Percentiles rank a stretch among this genome's conserved stretches.
phyloP scores from a whole-genome alignment of 2,797 vertebrate genomes.

The Eremophila alpestris region DNA sequence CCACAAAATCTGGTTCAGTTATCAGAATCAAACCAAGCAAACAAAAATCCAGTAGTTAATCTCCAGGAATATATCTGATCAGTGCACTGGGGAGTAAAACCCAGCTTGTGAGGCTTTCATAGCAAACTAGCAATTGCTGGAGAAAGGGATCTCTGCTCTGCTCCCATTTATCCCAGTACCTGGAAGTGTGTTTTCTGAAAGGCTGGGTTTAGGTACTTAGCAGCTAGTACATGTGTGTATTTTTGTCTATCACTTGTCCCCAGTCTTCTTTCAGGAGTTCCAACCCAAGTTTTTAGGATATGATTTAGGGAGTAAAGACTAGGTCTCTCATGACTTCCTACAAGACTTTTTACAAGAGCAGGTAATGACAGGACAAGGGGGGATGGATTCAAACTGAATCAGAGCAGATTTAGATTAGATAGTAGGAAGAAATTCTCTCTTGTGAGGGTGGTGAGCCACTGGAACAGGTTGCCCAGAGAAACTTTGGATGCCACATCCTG shows the following conservation, averaged over 20 bases:
- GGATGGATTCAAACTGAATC: not conserved
- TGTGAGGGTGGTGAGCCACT: not conserved
- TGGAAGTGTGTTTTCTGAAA: not conserved
- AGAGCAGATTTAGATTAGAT: not conserved
- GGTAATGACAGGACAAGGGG: not conserved
- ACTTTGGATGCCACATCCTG: not conserved
- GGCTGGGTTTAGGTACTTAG: not conserved
- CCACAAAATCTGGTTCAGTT: not conserved
- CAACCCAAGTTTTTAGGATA: not conserved
- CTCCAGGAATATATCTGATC: not conserved
- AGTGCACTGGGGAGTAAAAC: not conserved
- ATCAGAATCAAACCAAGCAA: not conserved
- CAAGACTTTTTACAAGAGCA: not conserved
- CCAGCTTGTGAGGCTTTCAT: not conserved
- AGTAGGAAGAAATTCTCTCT: not conserved
- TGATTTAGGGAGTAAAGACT: not conserved
- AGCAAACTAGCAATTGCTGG: not conserved
- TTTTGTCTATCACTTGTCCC: not conserved
- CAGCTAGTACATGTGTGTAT: fast-evolving
- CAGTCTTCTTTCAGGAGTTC: not conserved
- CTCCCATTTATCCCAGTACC: not conserved
- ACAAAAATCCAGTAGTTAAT: not conserved
- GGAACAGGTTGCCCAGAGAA: not conserved
- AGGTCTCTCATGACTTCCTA: not conserved
- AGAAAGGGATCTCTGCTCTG: not conserved